Evolutionary conservation across 2,888 invertebrate species (phyloP).

Genomic region (Bembecia ichneumoniformis): DNA sequence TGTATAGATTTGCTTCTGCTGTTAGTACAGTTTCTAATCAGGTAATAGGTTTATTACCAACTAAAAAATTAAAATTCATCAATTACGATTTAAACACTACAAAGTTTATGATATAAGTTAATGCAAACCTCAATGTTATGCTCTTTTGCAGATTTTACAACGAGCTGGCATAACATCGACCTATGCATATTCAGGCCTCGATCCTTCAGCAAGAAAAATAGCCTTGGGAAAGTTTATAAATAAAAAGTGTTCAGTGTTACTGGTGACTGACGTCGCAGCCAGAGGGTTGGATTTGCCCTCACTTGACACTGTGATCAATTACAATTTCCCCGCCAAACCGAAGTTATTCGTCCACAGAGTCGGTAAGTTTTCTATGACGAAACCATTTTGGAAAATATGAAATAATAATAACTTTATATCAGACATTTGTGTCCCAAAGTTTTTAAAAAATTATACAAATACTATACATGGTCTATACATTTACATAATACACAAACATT

Average conservation of each 20-base stretch:
- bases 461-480: no score
- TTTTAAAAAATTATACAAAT: no score
- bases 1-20: no score
- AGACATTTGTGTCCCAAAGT: no score
- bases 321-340: conserved; percentile 96
- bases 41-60: no score
- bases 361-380: conserved; percentile 73
- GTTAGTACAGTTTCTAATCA: no score
- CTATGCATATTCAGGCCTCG: conserved; percentile 94
- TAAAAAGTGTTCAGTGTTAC: conserved; percentile 84
- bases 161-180: conserved; percentile 85
- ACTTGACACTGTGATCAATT: conserved; percentile 96
- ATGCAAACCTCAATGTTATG: no score
- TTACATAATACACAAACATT: no score
- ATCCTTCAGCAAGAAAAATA: conserved; percentile 94
- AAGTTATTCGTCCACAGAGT: conserved; percentile 99
- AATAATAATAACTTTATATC: no score
- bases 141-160: conserved; percentile 74
- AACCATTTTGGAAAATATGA: background rate
- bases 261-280: conserved; percentile 98
- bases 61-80: no score
- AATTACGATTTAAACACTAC: no score
- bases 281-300: conserved; percentile 97
- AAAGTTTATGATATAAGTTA: no score
- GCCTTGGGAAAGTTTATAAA: conserved; percentile 91